Evolutionary conservation across 2,113 vertebrate genomes (phyloP).

Genomic region (Paralichthys olivaceus): DNA sequence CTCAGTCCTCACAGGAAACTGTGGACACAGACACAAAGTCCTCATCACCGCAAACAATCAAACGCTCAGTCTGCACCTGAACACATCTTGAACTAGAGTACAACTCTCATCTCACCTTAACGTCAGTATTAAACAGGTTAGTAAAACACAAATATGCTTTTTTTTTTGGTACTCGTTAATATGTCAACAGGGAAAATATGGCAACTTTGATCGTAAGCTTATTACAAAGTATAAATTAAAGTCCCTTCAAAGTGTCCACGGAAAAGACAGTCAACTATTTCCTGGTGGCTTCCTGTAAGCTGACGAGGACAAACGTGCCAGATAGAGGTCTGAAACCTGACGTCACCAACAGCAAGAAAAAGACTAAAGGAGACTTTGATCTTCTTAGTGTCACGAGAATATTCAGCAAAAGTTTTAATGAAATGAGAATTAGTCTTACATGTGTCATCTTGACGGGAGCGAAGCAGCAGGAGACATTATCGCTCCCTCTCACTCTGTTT

Average conservation of each 20-base stretch:
- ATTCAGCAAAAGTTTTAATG: slow-evolving; percentile 1
- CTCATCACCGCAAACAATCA: too few species aligned
- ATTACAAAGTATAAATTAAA: not conserved
- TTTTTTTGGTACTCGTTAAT: not conserved
- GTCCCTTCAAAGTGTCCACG: not conserved
- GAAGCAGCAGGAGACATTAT: not conserved
- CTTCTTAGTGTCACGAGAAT: slow-evolving; percentile 33
- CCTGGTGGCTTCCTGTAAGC: slow-evolving; percentile 17
- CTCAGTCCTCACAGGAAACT: too few species aligned
- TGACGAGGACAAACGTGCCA: not conserved
- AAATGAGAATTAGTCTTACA: slow-evolving; percentile 12
- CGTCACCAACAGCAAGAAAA: not conserved
- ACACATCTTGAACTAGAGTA: too few species aligned
- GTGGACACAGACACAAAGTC: too few species aligned
- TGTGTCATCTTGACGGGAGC: not conserved
- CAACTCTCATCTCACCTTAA: not conserved
- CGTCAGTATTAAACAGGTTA: too few species aligned
- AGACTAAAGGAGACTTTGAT: slow-evolving; percentile 25
- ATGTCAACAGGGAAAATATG: not conserved
- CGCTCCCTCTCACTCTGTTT: not conserved
- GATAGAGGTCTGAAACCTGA: not conserved
- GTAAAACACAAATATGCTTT: too few species aligned
- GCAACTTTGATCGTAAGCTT: not conserved
- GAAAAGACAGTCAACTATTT: slow-evolving; percentile 10
- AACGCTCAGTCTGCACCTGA: too few species aligned